These are phyloP conservation scores for Lophotriccus pileatus DNA, from an alignment of 2,797 vertebrate species.

Conservation along the genomic window DNA sequence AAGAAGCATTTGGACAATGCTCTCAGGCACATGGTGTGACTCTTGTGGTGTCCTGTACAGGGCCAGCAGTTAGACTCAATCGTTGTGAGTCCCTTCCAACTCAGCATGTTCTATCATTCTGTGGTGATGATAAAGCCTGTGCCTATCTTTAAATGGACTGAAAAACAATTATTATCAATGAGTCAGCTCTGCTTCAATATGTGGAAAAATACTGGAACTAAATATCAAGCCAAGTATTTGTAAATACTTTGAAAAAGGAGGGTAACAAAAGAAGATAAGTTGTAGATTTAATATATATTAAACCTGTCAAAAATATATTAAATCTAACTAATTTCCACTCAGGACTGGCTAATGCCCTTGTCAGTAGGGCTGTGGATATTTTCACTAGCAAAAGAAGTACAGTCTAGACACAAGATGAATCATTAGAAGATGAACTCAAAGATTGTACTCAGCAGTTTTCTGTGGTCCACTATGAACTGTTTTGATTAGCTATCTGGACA, in stretches of 20 bases:
- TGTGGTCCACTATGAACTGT: background rate
- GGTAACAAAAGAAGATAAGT: background rate
- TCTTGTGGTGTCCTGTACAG: background rate
- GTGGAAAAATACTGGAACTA: slow-evolving; percentile 40
- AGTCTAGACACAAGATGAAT: background rate
- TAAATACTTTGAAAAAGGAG: background rate
- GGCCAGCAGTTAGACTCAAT: background rate
- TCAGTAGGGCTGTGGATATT: background rate
- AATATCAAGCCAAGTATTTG: background rate
- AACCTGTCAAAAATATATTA: background rate
- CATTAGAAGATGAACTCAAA: background rate
- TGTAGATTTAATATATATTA: background rate
- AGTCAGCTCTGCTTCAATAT: background rate
- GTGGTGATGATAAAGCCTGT: background rate
- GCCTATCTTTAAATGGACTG: background rate
- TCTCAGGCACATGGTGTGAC: background rate
- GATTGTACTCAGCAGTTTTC: background rate
- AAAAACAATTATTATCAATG: background rate
- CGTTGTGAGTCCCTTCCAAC: background rate
- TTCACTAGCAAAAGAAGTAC: background rate
- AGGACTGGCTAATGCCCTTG: background rate
- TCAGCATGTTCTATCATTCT: background rate
- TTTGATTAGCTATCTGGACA: background rate
- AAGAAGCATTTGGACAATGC: background rate
- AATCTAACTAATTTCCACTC: background rate